Evolutionary conservation across 2,797 vertebrate species (phyloP).

Genomic region (Coccyzus lansbergi): DNA sequence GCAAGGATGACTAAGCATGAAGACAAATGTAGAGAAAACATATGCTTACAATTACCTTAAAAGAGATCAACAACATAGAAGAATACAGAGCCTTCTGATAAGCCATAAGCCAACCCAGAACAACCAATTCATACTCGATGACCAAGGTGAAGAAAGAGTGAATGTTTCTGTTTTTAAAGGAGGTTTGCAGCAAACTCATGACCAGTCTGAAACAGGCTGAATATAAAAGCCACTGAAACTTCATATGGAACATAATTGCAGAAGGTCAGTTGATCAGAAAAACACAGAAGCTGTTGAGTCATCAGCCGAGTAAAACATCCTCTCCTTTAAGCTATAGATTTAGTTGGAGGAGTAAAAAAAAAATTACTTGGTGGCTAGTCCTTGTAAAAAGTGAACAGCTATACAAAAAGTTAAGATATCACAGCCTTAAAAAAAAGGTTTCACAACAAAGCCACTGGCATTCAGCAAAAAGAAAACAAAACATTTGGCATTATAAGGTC

Average conservation of each 20-base stretch:
- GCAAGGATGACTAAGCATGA: background rate
- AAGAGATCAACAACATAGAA: background rate
- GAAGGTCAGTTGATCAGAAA: background rate
- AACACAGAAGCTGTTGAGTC: background rate
- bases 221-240: background rate
- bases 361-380: too few species aligned
- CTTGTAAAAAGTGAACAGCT: too few species aligned
- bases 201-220: background rate
- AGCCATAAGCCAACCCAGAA: background rate
- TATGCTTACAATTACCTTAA: background rate
- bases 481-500: too few species aligned
- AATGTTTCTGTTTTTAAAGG: background rate
- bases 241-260: background rate
- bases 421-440: too few species aligned
- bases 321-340: background rate
- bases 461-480: too few species aligned
- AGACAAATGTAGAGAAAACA: background rate
- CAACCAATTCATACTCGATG: background rate
- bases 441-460: too few species aligned
- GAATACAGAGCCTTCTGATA: background rate
- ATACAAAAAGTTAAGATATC: too few species aligned
- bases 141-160: background rate
- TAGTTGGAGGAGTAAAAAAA: too few species aligned
- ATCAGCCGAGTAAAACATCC: background rate
- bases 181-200: background rate